These are phyloP conservation scores for Pachydiplax longipennis DNA, from an alignment of 2,888 invertebrate genomes.

Conservation along the genomic window DNA sequence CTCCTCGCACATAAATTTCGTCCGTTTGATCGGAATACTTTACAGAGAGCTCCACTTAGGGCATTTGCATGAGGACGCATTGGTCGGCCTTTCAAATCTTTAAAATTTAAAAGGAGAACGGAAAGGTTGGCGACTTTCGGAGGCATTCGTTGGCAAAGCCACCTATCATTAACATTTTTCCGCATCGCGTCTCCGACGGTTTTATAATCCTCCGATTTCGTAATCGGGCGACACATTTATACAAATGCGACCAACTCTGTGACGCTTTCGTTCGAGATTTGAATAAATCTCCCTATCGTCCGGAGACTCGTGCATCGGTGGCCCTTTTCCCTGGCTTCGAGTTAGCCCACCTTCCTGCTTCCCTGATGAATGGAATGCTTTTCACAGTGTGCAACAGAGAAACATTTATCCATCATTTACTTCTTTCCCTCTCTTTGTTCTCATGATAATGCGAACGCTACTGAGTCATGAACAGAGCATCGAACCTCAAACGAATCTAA, in stretches of 20 bases:
- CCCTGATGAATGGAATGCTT: too few species aligned
- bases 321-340: neutral
- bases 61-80: neutral
- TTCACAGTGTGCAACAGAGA: too few species aligned
- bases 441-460: too few species aligned
- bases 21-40: neutral
- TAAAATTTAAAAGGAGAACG: neutral
- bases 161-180: neutral
- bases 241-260: neutral
- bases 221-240: neutral
- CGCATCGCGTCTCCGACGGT: neutral
- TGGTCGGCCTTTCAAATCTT: too few species aligned
- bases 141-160: neutral
- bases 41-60: neutral
- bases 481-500: too few species aligned
- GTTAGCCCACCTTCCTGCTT: too few species aligned
- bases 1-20: neutral
- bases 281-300: neutral
- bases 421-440: too few species aligned
- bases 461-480: too few species aligned
- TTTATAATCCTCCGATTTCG: neutral
- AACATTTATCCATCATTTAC: too few species aligned
- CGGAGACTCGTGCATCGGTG: neutral
- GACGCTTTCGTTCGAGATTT: neutral
- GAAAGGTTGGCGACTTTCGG: neutral